Conservation (phyloP, 2,797 vertebrate genomes). For the Limnodromus scolopaceus region DNA sequence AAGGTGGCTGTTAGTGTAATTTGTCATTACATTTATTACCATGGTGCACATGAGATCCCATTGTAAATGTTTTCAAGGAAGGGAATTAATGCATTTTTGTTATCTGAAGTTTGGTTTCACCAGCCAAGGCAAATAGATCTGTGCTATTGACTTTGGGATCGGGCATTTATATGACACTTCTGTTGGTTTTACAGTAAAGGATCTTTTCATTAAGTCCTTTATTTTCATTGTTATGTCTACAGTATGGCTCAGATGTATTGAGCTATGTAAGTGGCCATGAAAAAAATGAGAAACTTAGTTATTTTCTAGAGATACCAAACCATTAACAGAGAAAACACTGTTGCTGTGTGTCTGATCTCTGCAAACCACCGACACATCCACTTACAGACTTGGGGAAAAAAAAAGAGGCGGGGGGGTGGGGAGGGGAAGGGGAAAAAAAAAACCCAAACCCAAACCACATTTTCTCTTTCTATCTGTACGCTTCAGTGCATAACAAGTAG, state of each 20-base stretch:
- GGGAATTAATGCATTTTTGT: background rate
- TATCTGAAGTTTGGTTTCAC: background rate
- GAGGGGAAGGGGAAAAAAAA: background rate
- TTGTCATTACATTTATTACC: background rate
- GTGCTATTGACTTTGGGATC: background rate
- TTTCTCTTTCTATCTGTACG: conserved; percentile 8
- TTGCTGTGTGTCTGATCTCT: conserved; percentile 42
- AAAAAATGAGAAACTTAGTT: conserved; percentile 48
- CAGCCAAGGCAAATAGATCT: background rate
- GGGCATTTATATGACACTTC: background rate
- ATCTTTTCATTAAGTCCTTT: background rate
- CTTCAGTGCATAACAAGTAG: conserved; percentile 52
- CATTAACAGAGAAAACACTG: conserved; percentile 52
- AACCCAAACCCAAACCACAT: background rate
- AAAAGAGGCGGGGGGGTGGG: too few species aligned
- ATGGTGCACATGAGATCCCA: background rate
- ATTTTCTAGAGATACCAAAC: conserved; percentile 48
- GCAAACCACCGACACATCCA: conserved; percentile 42
- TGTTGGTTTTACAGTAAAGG: background rate
- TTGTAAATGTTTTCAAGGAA: conserved; percentile 6
- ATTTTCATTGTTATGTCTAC: conserved; percentile 12
- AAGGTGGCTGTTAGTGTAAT: background rate
- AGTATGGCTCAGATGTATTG: conserved; percentile 1
- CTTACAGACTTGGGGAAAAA: background rate
- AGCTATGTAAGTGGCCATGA: conserved; percentile 30